Percentiles rank a stretch among this genome's conserved stretches.
These are phyloP conservation scores for Sarcophaga caerulescens DNA, from an alignment of 2,888 invertebrate genomes.

Conservation along the genomic window DNA sequence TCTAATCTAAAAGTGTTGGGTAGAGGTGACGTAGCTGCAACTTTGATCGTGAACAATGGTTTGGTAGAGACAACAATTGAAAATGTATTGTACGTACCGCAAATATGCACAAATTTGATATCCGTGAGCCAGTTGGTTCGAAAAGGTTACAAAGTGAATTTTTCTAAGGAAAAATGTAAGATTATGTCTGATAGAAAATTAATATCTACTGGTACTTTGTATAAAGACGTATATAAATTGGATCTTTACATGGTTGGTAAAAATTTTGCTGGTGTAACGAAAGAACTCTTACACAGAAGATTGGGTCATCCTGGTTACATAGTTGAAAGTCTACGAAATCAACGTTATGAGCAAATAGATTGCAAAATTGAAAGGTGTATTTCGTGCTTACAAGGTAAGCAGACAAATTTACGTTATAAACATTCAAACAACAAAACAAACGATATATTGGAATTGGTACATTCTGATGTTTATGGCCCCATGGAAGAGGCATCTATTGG, in stretches of 20 bases:
- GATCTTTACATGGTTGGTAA: neutral
- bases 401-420: conserved; percentile 28
- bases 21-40: conserved; percentile 11
- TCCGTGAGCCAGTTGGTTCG: conserved; percentile 40
- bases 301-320: conserved; percentile 25
- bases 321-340: neutral
- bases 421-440: neutral
- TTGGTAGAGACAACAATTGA: neutral
- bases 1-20: conserved; percentile 16
- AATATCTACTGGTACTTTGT: conserved; percentile 2
- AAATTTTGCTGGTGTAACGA: neutral
- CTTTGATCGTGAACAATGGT: neutral
- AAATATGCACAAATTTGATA: conserved; percentile 43
- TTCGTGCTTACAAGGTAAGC: conserved; percentile 32
- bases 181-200: neutral
- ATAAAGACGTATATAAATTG: conserved; percentile 16
- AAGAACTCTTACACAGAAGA: conserved; percentile 24
- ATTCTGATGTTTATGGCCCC: conserved; percentile 42
- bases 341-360: neutral
- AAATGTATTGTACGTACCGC: conserved; percentile 42
- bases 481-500: conserved; percentile 29
- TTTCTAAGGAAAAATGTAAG: conserved; percentile 15
- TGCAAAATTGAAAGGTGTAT: neutral
- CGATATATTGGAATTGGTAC: neutral
- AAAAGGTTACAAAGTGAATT: conserved; percentile 31